These are phyloP conservation scores for Platorchestia sp. DNA, from an alignment of 1,140 invertebrate species.

Conservation along the genomic window DNA sequence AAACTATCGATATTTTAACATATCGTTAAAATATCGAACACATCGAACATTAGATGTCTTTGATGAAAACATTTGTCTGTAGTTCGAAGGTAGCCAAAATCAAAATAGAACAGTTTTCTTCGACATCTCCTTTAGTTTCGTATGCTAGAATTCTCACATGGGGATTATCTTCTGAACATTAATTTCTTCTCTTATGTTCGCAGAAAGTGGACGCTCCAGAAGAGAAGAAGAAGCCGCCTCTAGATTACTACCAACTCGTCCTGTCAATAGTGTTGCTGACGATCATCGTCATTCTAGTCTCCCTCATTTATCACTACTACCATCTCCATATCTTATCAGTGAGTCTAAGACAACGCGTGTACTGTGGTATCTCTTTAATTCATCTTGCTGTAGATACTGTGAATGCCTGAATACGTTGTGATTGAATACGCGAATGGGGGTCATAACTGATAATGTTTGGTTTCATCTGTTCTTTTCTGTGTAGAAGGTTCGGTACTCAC, in stretches of 20 bases:
- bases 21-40: neutral
- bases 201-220: neutral
- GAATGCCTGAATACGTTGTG: neutral
- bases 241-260: neutral
- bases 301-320: slow-evolving; percentile 44
- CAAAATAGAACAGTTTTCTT: neutral
- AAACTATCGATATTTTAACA: no score
- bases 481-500: neutral
- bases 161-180: neutral
- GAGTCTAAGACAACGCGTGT: neutral
- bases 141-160: neutral
- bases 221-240: slow-evolving; percentile 17
- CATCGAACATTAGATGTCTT: neutral
- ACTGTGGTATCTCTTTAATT: neutral
- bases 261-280: neutral
- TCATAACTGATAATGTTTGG: neutral
- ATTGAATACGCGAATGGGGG: neutral
- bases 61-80: neutral
- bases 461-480: neutral
- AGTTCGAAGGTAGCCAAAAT: neutral
- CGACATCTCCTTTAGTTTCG: no score
- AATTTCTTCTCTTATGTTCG: neutral
- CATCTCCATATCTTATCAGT: slow-evolving; percentile 45
- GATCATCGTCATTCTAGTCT: neutral
- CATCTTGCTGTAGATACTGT: neutral